Base-by-base conservation (phyloP, 2,888 invertebrate genomes). In the Venusia cambrica region DNA sequence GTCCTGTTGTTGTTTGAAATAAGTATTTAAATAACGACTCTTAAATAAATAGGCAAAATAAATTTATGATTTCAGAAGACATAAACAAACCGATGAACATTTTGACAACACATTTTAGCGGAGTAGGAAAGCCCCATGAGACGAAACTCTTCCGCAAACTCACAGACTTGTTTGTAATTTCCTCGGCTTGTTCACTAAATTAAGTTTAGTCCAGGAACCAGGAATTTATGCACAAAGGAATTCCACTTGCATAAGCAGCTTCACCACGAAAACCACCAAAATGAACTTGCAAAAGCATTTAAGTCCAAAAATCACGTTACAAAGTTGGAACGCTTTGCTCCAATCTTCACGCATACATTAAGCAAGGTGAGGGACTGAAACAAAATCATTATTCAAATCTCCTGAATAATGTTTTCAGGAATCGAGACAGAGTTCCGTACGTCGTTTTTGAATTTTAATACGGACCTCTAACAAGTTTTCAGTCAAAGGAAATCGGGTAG, bases 401-500 rank as follows among this genome's bases (percentile, higher is more conserved):
- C 56, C 62, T 76, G 85, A 80, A 85, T 87, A 85, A 85, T 84
- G 85, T 83, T 81, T 81, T 81, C 81, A 74, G 79, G 75, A 77
- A 76, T 79, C 72, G 74, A 71, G 76, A 72, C 75, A 57, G 78
- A 78, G 80, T 80, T 80, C 64, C 65, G 73, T 72, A 67, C 78
- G 74, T 76, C 83, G 83, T 85, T 87, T 87, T 85, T 87, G 87
- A 87, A 87, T 87, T 87, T 87, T 85, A 87, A 87, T 85, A 85
- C 62, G 76, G 75, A 63, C 51, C 73, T 81, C 77, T 85, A 85
- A 87, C 85, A 85, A 85, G 85, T 85, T 85, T 78, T 69, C 73
- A 72, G 77, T 84, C 87, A 87, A 85, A 87, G 85, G 85, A 85
- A 71, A 79, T 80, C 75, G 75, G 73, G 52, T 57, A 61, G 68